Conservation (phyloP, 1,140 invertebrate genomes). For the Habropoda laboriosa region DNA sequence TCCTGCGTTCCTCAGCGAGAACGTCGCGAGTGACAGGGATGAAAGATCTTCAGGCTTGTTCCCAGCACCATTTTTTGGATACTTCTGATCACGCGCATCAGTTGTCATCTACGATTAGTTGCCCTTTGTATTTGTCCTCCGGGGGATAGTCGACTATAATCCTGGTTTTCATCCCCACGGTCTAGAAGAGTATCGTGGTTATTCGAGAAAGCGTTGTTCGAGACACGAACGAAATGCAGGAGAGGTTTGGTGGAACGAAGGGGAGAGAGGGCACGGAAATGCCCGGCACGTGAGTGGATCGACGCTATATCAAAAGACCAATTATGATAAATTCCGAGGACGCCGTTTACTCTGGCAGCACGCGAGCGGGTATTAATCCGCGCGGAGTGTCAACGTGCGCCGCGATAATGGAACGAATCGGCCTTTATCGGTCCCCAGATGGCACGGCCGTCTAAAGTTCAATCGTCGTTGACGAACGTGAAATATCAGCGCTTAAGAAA, state of each 20-base stretch:
- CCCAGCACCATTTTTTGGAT: too few species aligned
- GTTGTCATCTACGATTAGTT: neutral
- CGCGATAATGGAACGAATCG: constrained; percentile 70
- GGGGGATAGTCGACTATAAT: constrained; percentile 46
- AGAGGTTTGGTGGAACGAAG: neutral
- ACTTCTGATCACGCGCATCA: neutral
- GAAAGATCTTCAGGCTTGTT: neutral
- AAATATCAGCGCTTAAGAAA: constrained; percentile 62
- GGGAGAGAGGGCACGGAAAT: constrained; percentile 51
- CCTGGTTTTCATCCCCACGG: constrained; percentile 26
- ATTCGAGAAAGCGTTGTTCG: constrained; percentile 56
- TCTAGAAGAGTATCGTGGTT: constrained; percentile 59
- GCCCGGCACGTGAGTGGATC: constrained; percentile 55
- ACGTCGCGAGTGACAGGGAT: constrained; percentile 19
- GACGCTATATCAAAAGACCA: constrained; percentile 72
- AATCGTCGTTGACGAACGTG: constrained; percentile 65
- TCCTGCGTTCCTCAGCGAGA: constrained; percentile 45
- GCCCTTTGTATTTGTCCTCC: constrained; percentile 24
- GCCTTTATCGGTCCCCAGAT: constrained; percentile 68
- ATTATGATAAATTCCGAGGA: constrained; percentile 73
- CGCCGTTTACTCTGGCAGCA: constrained; percentile 65
- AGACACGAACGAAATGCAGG: constrained; percentile 34
- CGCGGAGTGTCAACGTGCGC: constrained; percentile 57
- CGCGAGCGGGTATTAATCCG: constrained; percentile 72
- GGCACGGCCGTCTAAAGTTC: constrained; percentile 66